Base-by-base conservation (phyloP, 1,140 invertebrate genomes). In the Panagrolaimus sp. region DNA sequence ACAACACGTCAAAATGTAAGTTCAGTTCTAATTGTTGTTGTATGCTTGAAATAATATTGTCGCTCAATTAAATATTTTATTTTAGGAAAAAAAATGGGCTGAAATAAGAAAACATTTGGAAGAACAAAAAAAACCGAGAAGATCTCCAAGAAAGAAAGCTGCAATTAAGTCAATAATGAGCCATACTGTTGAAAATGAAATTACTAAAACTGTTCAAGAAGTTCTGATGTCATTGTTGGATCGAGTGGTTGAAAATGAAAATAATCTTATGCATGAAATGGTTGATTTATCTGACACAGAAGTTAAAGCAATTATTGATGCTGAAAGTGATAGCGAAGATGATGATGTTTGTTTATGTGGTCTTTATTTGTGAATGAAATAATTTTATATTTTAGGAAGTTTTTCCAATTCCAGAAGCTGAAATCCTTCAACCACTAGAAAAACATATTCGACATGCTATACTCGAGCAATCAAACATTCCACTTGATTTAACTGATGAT, bases 371-470 rank as follows among this genome's bases (percentile, higher is more conserved):
- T 9, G 15, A 15, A 52, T 52, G 17, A 5, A 52, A 52, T 9
- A 52, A 21, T 26, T 17, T 7, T 52, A 15, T 21, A 0, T 52
- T 52, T 52, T 26, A 52, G 48, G 52, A 58, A 58, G 52, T 58
- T 12, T 28, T 58, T 28, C 52, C 52, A 21, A 21, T 28, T 28
- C 21, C 21, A 4, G 21, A 28, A n/a, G 21, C 52, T 3, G 14
- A 26, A 21, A 26, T 26, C 8, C 52, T 58, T 21, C 21, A 26
- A 10, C 52, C 52, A 21, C 52, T 58, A 12, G 52, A 58, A 24
- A 58, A 58, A n/a, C 52, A 58, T 58, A 58, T 58, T 28, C 52
- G 52, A 12, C 52, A 58, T 28, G 52, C 52, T 21, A 21, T 58
- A 12, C 52, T 58, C 3, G 21, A 21, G 10, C 21, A 21, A 2